Evolutionary conservation across 2,888 invertebrate species (phyloP).

Genomic region (Hydroisotoma schaefferi): DNA sequence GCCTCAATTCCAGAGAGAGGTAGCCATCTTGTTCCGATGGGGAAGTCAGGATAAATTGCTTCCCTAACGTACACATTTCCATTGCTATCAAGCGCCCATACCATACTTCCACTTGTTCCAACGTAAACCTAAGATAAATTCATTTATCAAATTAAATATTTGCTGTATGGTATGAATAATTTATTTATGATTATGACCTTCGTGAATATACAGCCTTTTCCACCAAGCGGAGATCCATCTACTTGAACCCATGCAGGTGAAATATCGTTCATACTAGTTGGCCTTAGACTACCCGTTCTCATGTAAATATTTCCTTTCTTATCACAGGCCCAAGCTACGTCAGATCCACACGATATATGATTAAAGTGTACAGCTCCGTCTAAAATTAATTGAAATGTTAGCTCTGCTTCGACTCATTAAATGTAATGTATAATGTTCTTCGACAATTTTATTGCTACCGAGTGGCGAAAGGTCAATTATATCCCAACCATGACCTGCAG

Average conservation of each 20-base stretch:
- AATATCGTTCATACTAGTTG: constrained; percentile 52
- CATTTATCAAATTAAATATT: constrained; percentile 11
- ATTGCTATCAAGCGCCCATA: constrained; percentile 57
- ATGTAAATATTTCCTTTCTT: constrained; percentile 54
- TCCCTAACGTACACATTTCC: constrained; percentile 55
- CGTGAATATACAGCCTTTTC: constrained; percentile 50
- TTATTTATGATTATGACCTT: constrained; percentile 45
- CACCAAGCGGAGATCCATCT: constrained; percentile 49
- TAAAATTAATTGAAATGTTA: too few relatives aligned
- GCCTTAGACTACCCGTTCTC: constrained; percentile 54
- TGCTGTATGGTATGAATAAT: constrained; percentile 5
- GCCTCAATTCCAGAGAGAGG: constrained; percentile 55
- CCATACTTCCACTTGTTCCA: constrained; percentile 52
- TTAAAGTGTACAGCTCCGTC: constrained; percentile 52
- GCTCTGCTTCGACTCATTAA: too few relatives aligned
- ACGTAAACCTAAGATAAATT: constrained; percentile 52
- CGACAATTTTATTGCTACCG: not conserved
- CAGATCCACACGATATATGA: constrained; percentile 54
- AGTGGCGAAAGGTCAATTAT: constrained; percentile 52
- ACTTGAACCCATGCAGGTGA: constrained; percentile 57
- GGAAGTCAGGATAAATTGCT: constrained; percentile 55
- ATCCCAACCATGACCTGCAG: constrained; percentile 54
- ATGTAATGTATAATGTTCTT: not conserved
- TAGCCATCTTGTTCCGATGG: constrained; percentile 57
- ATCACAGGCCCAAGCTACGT: constrained; percentile 57